Base-by-base conservation (phyloP, 1,140 invertebrate genomes). In the Musca vetustissima region DNA sequence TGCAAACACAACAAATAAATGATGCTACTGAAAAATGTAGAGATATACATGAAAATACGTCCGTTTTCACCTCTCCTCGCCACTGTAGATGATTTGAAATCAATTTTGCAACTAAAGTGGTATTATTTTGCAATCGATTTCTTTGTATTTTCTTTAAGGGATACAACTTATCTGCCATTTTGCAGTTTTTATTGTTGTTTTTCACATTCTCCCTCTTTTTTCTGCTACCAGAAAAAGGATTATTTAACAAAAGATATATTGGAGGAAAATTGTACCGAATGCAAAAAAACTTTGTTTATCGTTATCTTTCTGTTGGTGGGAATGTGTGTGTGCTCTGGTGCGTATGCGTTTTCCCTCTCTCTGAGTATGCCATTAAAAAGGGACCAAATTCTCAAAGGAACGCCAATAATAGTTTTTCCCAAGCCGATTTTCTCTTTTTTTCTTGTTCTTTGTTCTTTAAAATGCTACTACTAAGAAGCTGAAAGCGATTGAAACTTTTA, bases 171-270 rank as follows among this genome's bases (percentile, higher is more conserved):
- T 57, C 25, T 15, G 19, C 4, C n/a, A 50, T 15, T 19, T 19
- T 19, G 11, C 19, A 2, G 11, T 13, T 43, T 43, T 53, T 53
- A 21, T 22, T 53, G 52, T 53, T 53, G 52, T 24, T 57, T 57
- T 28, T 14, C 15, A 28, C 28, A 2, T 24, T 43, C 4, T 52
- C n/a, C 49, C 49, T 1, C n/a, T 19, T 55, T 55, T 43, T 36
- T 36, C 9, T 28, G 14, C 24, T 24, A 22, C 7, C 1, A 59
- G 55, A 28, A 21, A 36, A 61, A 21, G 57, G 57, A 61, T 61
- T 61, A 61, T 61, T 61, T 61, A 19, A n/a, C 36, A 43, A 43
- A 61, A 61, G 19, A 61, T 61, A 61, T 36, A 61, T 61, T 61
- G 32, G 19, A 43, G 32, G 55, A 61, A 61, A 43, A 61, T 43